A percentile compares a stretch with the other conserved stretches of the same genome.
Conservation (phyloP, 2,113 vertebrate genomes). For the Eudorcas thomsonii region DNA sequence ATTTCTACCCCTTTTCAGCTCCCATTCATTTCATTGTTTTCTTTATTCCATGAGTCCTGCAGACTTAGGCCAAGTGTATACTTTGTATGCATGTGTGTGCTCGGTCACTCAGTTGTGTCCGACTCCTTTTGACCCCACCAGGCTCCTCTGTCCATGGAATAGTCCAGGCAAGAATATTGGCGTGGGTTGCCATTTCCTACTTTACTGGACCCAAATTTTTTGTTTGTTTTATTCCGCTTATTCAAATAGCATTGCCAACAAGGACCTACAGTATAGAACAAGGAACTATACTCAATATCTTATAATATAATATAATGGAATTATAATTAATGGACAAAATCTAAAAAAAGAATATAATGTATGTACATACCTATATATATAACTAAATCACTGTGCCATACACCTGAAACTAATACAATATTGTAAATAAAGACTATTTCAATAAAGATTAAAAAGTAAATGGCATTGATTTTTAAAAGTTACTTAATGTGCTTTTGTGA, state of each 20-base stretch:
- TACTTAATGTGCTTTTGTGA: background rate
- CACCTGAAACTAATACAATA: background rate
- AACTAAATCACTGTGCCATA: background rate
- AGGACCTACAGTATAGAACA: background rate
- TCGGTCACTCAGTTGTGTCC: background rate
- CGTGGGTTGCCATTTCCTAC: background rate
- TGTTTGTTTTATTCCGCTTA: conserved; percentile 8
- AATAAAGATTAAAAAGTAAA: background rate
- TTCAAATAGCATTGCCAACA: background rate
- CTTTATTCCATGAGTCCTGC: background rate
- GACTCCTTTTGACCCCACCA: background rate
- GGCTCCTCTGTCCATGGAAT: background rate
- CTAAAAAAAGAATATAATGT: background rate
- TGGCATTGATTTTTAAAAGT: background rate
- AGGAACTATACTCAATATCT: background rate
- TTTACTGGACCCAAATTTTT: background rate
- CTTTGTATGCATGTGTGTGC: background rate
- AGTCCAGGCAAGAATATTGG: background rate
- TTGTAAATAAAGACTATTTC: background rate
- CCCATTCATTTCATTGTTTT: background rate
- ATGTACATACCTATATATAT: background rate
- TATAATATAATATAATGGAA: background rate
- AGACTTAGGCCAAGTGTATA: background rate
- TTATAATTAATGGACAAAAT: background rate
- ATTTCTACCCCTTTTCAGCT: background rate